A percentile compares a stretch with the other conserved stretches of the same genome.
Evolutionary conservation across 1,140 invertebrate genomes (phyloP).

Genomic region (Drosophila sulfurigaster): DNA sequence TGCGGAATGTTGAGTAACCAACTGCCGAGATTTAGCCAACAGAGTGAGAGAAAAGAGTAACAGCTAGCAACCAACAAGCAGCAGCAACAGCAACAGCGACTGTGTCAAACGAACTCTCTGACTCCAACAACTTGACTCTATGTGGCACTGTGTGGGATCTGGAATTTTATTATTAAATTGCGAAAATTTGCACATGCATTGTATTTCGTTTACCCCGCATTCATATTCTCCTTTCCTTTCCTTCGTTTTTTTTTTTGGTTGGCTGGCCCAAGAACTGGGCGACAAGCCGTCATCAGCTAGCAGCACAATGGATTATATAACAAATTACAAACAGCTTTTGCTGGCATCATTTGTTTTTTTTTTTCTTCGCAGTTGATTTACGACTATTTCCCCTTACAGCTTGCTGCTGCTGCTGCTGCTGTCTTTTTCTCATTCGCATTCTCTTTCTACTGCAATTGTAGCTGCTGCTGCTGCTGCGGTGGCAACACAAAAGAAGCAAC

Average conservation of each 20-base stretch:
- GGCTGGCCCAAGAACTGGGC: background rate
- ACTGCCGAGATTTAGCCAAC: conserved; percentile 47
- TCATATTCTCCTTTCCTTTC: no score
- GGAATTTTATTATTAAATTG: conserved; percentile 63
- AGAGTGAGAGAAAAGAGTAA: background rate
- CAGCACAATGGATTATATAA: conserved; percentile 49
- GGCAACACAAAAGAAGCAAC: conserved; percentile 2
- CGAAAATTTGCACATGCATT: conserved; percentile 46
- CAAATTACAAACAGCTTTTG: conserved; percentile 58
- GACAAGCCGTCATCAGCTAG: conserved; percentile 27
- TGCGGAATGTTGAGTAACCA: conserved; percentile 67
- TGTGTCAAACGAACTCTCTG: conserved; percentile 36
- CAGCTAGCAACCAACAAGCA: background rate
- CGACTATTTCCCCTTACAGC: conserved; percentile 42
- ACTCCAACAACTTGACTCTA: conserved; percentile 18
- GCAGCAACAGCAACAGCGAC: conserved; percentile 1
- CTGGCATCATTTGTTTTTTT: conserved; percentile 72
- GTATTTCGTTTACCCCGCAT: conserved; percentile 4
- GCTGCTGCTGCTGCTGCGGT: background rate
- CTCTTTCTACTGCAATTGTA: no score
- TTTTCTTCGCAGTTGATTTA: conserved; percentile 66
- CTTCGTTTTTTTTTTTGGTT: background rate
- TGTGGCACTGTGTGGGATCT: conserved; percentile 16
- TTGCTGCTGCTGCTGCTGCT: background rate
- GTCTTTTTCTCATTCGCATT: no score